Conservation (phyloP, 2,888 invertebrate genomes). For the Caenorhabditis zanzibari region DNA sequence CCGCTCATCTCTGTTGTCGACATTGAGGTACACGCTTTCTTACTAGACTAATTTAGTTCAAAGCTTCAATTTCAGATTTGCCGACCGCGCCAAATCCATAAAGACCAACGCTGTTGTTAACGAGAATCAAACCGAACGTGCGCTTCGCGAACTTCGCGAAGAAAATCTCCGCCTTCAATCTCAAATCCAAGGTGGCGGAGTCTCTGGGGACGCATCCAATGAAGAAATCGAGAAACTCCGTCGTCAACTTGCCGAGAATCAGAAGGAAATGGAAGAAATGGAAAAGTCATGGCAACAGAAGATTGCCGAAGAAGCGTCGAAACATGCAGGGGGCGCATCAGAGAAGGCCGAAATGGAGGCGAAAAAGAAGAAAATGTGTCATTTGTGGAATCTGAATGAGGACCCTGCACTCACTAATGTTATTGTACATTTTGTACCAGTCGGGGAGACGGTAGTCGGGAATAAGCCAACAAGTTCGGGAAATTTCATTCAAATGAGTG, state of each 20-base stretch:
- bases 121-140: slow-evolving; percentile 86
- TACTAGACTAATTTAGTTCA: too few relatives aligned
- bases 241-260: slow-evolving; percentile 84
- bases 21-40: too few relatives aligned
- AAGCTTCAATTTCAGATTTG: slow-evolving; percentile 74
- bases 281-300: slow-evolving; percentile 85
- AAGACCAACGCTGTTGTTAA: slow-evolving; percentile 86
- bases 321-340: slow-evolving; percentile 66
- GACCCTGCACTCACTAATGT: slow-evolving; percentile 86
- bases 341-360: slow-evolving; percentile 75
- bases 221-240: slow-evolving; percentile 80
- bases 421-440: slow-evolving; percentile 85
- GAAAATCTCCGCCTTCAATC: slow-evolving; percentile 86
- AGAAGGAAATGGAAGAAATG: slow-evolving; percentile 85
- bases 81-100: slow-evolving; percentile 86
- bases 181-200: slow-evolving; percentile 73
- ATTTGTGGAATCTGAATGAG: slow-evolving; percentile 86
- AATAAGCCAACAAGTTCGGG: slow-evolving; percentile 84
- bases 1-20: too few relatives aligned
- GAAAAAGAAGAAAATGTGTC: slow-evolving; percentile 83
- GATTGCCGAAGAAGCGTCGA: slow-evolving; percentile 80
- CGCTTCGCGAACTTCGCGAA: slow-evolving; percentile 86
- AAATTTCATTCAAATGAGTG: slow-evolving; percentile 85
- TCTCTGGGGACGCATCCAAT: slow-evolving; percentile 50
- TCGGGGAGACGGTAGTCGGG: slow-evolving; percentile 83